Evolutionary conservation across 2,113 vertebrate species (phyloP), one percentile per base, ranked within the genome.

Genomic region (Calonectris borealis): DNA sequence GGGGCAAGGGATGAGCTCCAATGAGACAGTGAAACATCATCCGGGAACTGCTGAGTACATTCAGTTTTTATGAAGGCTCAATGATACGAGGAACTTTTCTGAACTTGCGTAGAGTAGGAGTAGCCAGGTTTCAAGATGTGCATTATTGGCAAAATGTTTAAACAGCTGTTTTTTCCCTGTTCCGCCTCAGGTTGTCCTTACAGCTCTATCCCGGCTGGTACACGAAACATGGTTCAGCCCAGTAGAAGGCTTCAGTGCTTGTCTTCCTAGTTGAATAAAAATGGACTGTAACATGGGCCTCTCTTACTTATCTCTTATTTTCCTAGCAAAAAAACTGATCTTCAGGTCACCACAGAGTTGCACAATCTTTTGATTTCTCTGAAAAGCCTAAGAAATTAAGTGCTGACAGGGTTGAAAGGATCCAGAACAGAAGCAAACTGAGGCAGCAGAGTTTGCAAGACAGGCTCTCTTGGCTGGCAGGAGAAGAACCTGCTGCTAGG

Each of bases 281-380:
- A 42, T 27, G 9, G 42, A 3, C 6, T 72, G 7, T 27, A 40
- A 2, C 0, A 3, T 19, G 26, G 11, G 18, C 6, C 5, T 36
- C 4, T 54, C 52, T 83, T 36, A 27, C 7, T 60, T 51, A 2
- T 17, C n/a, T 55, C 15, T 64, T 64, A 6, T 19, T 65, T 83
- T 91, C 40, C 29, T 70, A 7, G 46, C 42, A 44, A 73, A 61
- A 61, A 61, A 90, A 52, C 27, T 40, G 22, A 85, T 29, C 34
- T 52, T 36, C 44, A 65, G 79, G 31, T 87, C 60, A 54, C 20
- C 20, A n/a, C 8, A 57, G 18, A 29, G 34, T 24, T 70, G 6
- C 16, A 34, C 16, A 42, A 9, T 20, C 25, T 60, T 69, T 69
- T 57, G 11, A 34, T 60, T 94, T 88, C 13, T 48, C 32, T 49